Conservation (phyloP, 2,888 invertebrate genomes). For the Cataglyphis altisquamis region DNA sequence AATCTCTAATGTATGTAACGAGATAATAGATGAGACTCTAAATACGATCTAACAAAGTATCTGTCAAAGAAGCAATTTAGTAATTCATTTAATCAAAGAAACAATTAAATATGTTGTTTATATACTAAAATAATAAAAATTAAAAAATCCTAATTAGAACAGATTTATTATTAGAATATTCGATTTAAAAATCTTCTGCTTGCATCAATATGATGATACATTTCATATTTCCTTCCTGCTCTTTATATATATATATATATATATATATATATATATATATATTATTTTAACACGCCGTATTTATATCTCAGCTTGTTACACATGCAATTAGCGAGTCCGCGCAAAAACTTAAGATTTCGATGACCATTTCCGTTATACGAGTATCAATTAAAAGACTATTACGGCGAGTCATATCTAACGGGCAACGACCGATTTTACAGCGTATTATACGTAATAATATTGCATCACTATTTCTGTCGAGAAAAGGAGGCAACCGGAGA, state of each 20-base stretch:
- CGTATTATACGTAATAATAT: neutral
- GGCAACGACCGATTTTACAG: conserved; percentile 1
- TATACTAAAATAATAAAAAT: neutral
- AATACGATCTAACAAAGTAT: neutral
- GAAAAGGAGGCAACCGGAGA: neutral
- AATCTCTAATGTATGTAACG: conserved; percentile 4
- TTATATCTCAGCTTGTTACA: neutral
- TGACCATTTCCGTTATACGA: neutral
- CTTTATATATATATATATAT: neutral
- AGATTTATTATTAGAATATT: neutral
- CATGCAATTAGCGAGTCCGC: neutral
- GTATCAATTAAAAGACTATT: neutral
- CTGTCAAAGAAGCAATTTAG: neutral
- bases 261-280: neutral
- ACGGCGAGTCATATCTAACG: neutral
- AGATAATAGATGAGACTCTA: neutral
- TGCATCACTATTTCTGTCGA: conserved; percentile 1
- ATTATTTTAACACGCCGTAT: neutral
- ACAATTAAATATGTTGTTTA: neutral
- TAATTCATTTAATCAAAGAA: neutral
- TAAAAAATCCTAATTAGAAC: neutral
- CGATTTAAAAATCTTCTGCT: neutral
- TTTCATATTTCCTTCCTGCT: neutral
- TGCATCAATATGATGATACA: neutral
- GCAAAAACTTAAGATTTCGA: neutral